phyloP scores from a whole-genome alignment of 2,888 invertebrate genomes.

The Carabus problematicus region DNA sequence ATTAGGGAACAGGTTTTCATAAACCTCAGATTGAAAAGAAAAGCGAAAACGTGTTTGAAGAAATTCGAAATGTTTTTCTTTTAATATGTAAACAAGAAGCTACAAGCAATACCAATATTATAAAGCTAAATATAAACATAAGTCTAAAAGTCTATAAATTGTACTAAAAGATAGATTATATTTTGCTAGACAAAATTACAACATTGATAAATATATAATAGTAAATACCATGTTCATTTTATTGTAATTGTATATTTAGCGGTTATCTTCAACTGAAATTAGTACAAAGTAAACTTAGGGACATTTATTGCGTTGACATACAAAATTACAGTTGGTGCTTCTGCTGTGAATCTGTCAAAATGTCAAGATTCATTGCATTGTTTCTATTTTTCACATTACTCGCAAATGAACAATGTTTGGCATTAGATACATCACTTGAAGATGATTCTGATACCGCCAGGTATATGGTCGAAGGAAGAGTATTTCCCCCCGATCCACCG shows the following conservation, averaged over 20 bases:
- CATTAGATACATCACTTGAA: constrained; percentile 44
- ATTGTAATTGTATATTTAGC: background rate
- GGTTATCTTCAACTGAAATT: background rate
- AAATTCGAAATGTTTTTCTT: too few relatives aligned
- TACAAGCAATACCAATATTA: background rate
- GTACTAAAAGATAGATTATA: too few relatives aligned
- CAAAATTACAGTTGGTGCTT: background rate
- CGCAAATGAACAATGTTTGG: constrained; percentile 13
- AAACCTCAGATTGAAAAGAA: too few relatives aligned
- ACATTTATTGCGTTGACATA: background rate
- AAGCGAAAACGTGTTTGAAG: background rate
- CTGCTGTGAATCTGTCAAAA: constrained; percentile 5
- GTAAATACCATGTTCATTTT: too few relatives aligned
- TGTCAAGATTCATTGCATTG: constrained; percentile 31
- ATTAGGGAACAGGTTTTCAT: too few relatives aligned
- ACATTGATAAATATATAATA: too few relatives aligned
- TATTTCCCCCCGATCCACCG: constrained; percentile 74
- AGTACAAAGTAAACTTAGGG: background rate
- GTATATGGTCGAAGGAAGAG: constrained; percentile 82
- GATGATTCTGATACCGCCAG: constrained; percentile 62
- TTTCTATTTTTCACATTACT: constrained; percentile 23
- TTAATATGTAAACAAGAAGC: background rate
- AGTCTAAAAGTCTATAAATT: too few relatives aligned
- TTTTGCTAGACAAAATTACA: too few relatives aligned
- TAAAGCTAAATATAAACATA: too few relatives aligned